A percentile compares a stretch with the other conserved stretches of the same genome.
Conservation (phyloP, 2,888 invertebrate species). For the Drosophila neotestacea region DNA sequence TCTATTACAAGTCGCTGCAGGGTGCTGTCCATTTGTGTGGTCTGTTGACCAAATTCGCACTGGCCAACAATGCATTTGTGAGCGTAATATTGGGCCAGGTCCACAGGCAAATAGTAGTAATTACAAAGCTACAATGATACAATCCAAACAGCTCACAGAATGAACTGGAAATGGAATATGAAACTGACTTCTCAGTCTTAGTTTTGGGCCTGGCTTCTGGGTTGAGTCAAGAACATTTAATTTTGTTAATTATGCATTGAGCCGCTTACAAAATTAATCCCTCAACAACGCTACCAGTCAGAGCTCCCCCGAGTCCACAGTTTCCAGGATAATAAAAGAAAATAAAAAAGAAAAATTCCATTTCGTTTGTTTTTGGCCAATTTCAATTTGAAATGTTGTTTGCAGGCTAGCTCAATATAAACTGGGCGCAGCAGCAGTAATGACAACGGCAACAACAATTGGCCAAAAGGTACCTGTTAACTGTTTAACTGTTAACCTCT, state of each 20-base stretch:
- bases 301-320: constrained; percentile 30
- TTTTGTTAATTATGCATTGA: constrained; percentile 75
- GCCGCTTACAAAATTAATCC: constrained; percentile 72
- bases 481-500: constrained; percentile 28
- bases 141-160: background rate
- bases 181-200: background rate
- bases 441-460: constrained; percentile 8
- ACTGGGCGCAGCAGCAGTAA: constrained; percentile 36
- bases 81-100: constrained; percentile 4
- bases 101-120: constrained; percentile 16
- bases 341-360: constrained; percentile 5
- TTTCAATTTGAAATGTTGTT: constrained; percentile 34
- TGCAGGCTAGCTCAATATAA: constrained; percentile 36
- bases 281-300: constrained; percentile 33
- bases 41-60: constrained; percentile 35
- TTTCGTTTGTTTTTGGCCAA: constrained; percentile 26
- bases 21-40: constrained; percentile 1
- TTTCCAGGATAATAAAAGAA: no score
- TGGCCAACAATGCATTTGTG: constrained; percentile 42
- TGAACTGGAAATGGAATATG: constrained; percentile 3
- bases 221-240: constrained; percentile 25
- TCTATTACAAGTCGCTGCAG: constrained; percentile 31
- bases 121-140: constrained; percentile 9
- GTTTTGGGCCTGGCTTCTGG: background rate
- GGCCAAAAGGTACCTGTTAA: constrained; percentile 27